These are phyloP conservation scores for Gobio occitaniae DNA, from an alignment of 2,797 vertebrate species.

Conservation along the genomic window DNA sequence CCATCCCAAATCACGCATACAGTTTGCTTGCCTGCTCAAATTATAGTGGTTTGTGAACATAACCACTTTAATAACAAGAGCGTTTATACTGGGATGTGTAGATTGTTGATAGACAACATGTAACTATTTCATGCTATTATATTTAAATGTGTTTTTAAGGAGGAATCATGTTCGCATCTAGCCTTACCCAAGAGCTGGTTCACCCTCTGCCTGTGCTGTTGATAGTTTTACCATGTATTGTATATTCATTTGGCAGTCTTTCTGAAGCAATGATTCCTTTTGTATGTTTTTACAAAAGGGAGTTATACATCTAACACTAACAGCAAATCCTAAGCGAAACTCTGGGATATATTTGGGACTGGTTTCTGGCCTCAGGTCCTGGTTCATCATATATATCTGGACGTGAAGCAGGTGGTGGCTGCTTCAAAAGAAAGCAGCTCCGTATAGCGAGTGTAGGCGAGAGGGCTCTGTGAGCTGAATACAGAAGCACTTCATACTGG, in stretches of 20 bases:
- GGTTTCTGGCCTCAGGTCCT: conserved; percentile 22
- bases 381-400: conserved; percentile 39
- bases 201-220: not conserved
- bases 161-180: too few relatives aligned
- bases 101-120: too few relatives aligned
- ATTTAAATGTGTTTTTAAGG: too few relatives aligned
- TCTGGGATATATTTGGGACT: not conserved
- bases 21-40: too few relatives aligned
- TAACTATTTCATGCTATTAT: too few relatives aligned
- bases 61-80: too few relatives aligned
- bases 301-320: not conserved
- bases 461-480: conserved; percentile 43
- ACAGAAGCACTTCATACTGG: conserved; percentile 43
- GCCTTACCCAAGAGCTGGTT: too few relatives aligned
- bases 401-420: conserved; percentile 44
- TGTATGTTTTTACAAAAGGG: not conserved
- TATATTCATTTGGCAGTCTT: not conserved
- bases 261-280: not conserved
- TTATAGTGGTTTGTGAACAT: too few relatives aligned
- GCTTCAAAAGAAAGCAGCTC: conserved; percentile 48
- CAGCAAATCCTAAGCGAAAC: not conserved
- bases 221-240: not conserved
- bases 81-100: too few relatives aligned
- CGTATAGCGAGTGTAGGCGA: conserved; percentile 44
- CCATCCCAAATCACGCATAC: too few relatives aligned